Evolutionary conservation across 2,113 vertebrate species (phyloP).

Genomic region (Paedocypris sp.): DNA sequence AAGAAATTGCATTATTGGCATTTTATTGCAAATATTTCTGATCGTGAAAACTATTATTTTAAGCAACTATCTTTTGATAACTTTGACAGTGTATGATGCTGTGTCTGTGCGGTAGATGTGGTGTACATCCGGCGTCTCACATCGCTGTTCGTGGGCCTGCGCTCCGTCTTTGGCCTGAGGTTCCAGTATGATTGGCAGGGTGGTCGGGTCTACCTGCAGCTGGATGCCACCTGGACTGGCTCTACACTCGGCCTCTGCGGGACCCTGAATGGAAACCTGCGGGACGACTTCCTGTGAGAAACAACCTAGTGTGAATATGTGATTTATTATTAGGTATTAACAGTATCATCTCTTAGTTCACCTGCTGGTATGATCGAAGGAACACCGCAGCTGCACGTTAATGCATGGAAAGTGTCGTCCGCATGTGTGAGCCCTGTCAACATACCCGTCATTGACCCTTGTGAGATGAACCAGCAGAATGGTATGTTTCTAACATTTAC

Average conservation of each 20-base stretch:
- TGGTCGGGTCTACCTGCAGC: slow-evolving; percentile 82
- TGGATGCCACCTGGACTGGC: slow-evolving; percentile 74
- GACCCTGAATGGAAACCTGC: slow-evolving; percentile 91
- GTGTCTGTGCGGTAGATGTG: slow-evolving; percentile 54
- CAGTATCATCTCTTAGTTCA: slow-evolving; percentile 60
- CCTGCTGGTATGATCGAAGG: slow-evolving; percentile 96
- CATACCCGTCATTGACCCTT: slow-evolving; percentile 84
- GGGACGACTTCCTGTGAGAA: slow-evolving; percentile 95
- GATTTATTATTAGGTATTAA: background rate
- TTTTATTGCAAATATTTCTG: background rate
- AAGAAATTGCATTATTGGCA: too few relatives aligned
- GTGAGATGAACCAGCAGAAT: slow-evolving; percentile 85
- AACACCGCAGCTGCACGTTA: slow-evolving; percentile 89
- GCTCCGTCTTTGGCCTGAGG: slow-evolving; percentile 77
- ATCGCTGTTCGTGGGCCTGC: slow-evolving; percentile 81
- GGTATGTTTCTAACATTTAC: slow-evolving; percentile 49
- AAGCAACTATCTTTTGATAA: background rate
- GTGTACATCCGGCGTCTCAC: slow-evolving; percentile 79
- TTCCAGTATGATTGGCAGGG: slow-evolving; percentile 78
- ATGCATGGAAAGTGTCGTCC: slow-evolving; percentile 91
- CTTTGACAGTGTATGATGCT: background rate
- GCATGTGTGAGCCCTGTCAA: slow-evolving; percentile 83
- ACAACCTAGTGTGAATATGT: background rate
- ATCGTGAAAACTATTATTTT: background rate
- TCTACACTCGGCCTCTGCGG: slow-evolving; percentile 88